These are phyloP conservation scores for Todiramphus chloris DNA, from an alignment of 2,113 vertebrate genomes.

Conservation along the genomic window DNA sequence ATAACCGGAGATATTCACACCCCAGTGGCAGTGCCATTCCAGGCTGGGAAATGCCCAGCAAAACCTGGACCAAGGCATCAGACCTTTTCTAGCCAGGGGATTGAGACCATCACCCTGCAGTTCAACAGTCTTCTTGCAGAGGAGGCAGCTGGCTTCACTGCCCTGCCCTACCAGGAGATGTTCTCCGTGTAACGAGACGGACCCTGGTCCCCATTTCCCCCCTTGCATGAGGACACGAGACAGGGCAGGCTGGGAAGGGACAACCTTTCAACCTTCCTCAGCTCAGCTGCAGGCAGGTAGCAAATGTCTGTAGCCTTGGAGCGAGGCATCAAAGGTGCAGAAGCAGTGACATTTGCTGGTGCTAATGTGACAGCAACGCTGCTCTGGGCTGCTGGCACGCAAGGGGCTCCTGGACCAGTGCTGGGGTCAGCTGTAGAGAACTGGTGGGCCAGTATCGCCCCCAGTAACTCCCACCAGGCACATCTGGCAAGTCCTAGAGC, in stretches of 20 bases:
- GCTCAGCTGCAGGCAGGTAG: not conserved
- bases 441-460: no score
- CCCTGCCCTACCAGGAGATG: not conserved
- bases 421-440: no score
- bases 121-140: not conserved
- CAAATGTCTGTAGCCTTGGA: not conserved
- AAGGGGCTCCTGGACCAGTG: not conserved
- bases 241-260: not conserved
- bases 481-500: no score
- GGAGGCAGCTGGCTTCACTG: not conserved
- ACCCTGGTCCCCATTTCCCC: not conserved
- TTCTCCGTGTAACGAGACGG: not conserved
- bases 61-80: not conserved
- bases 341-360: not conserved
- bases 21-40: not conserved
- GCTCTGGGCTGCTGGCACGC: not conserved
- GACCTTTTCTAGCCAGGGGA: not conserved
- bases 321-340: not conserved
- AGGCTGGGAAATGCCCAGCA: not conserved
- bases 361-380: not conserved
- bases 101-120: not conserved
- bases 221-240: accelerated
- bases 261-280: not conserved
- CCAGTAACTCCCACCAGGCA: no score
- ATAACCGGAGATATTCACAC: accelerated